phyloP scores from a whole-genome alignment of 2,888 invertebrate genomes.

The Tridacna gigas region DNA sequence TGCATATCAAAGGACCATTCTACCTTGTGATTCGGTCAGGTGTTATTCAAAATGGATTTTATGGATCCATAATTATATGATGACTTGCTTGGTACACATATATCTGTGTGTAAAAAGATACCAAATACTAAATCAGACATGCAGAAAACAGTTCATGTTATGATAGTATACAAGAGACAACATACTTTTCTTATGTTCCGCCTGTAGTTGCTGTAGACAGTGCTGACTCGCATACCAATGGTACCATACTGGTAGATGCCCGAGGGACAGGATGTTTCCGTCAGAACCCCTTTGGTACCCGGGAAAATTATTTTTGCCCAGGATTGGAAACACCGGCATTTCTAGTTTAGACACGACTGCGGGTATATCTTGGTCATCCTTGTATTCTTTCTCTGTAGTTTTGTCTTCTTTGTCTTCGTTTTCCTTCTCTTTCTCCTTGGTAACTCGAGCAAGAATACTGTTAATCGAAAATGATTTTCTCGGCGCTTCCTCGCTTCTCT shows the following conservation, averaged over 20 bases:
- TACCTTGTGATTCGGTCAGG: too few relatives aligned
- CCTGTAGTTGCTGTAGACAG: slow-evolving; percentile 63
- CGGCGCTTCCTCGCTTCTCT: slow-evolving; percentile 24
- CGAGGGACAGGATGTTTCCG: slow-evolving; percentile 47
- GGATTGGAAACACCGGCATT: slow-evolving; percentile 52
- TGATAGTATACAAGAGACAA: neutral
- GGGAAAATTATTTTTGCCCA: slow-evolving; percentile 38
- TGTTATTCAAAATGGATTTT: too few relatives aligned
- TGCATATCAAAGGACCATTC: too few relatives aligned
- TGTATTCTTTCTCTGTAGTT: slow-evolving; percentile 41
- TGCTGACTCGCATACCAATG: slow-evolving; percentile 72
- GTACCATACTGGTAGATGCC: slow-evolving; percentile 69
- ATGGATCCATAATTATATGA: too few relatives aligned
- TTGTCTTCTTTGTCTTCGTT: slow-evolving; percentile 33
- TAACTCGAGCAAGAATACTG: slow-evolving; percentile 73
- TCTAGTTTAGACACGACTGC: slow-evolving; percentile 67
- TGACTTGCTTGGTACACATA: too few relatives aligned
- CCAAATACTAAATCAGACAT: too few relatives aligned
- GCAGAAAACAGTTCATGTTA: too few relatives aligned
- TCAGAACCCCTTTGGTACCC: slow-evolving; percentile 37
- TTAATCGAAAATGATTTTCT: slow-evolving; percentile 77
- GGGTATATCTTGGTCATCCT: slow-evolving; percentile 53
- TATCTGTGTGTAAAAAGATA: too few relatives aligned
- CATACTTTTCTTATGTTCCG: slow-evolving; percentile 46
- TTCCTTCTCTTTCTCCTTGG: slow-evolving; percentile 56